Base-by-base conservation (phyloP, 1,140 invertebrate species). In the Neelides sp. region DNA sequence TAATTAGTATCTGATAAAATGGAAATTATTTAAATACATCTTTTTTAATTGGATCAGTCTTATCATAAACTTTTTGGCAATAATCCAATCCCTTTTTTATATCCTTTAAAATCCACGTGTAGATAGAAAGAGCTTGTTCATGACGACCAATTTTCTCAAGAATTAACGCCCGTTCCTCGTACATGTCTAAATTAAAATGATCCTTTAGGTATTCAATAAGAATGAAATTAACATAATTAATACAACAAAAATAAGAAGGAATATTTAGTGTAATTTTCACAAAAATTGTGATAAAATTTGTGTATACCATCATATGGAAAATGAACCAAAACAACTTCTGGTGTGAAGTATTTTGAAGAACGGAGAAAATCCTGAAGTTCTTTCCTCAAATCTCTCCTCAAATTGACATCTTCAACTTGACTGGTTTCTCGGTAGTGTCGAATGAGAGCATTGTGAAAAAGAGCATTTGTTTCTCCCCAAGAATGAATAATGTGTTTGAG, bases 121-220 rank as follows among this genome's bases (percentile, higher is more conserved):
- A 97, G 64, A 98, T 91, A 1, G 80, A 79, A 35, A 98, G 69
- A 2, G 87, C 91, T 66, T 96, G 83, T 63, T 96, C 83, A 70
- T 93, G 85, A 36, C 79, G 70, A 5, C 84, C 87, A 1, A 96
- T 70, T 59, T 85, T 80, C 3, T 90, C 92, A 15, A 95, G 69
- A 49, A 98, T 80, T 24, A 97, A 77, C 0, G 94, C 92, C 49
- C 90, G 73, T 70, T 98, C 95, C 68, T 96, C 90, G 65, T 87
- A 83, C 52, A 97, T 73, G 57, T 66, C 73, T 76, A 50, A 2
- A 66, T 64, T 49, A 57, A 41, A 52, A 59, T 54, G 5, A 48
- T 40, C 17, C 22, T 15, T 23, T 15, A 7, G n/a, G 36, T 19
- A 47, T 30, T 15, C 3, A 15, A 50, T 13, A 60, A 7, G 15